These are phyloP conservation scores for Halichoeres trimaculatus DNA, from an alignment of 2,113 vertebrate species.

Conservation along the genomic window DNA sequence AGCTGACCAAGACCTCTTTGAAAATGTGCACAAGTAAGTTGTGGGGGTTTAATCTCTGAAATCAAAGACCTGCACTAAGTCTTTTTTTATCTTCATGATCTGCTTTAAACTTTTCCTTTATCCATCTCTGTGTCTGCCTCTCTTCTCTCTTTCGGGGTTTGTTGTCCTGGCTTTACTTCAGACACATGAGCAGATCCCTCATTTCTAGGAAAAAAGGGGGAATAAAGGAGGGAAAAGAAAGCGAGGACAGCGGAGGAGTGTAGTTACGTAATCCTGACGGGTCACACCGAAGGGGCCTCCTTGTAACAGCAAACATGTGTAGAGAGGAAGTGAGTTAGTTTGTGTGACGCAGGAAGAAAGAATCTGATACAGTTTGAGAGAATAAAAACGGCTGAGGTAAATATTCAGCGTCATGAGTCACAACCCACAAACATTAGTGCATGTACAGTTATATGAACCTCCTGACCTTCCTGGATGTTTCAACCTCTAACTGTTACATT, in stretches of 20 bases:
- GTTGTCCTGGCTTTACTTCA: slow-evolving; percentile 3
- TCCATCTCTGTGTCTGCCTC: background rate
- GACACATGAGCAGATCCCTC: slow-evolving; percentile 45
- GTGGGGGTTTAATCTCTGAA: background rate
- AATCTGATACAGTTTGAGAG: slow-evolving; percentile 5
- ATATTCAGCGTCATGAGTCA: background rate
- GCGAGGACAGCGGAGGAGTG: slow-evolving; percentile 16
- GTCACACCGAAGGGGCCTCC: slow-evolving; percentile 24
- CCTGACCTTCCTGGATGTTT: background rate
- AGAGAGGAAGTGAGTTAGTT: background rate
- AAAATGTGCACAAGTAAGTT: background rate
- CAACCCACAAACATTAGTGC: background rate
- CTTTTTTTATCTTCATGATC: background rate
- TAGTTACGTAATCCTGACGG: slow-evolving; percentile 52
- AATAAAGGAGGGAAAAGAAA: slow-evolving; percentile 24
- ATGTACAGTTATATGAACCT: background rate
- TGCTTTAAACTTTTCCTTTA: background rate
- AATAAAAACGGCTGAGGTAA: background rate
- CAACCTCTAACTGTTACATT: background rate
- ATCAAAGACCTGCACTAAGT: background rate
- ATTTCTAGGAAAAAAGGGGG: slow-evolving; percentile 55
- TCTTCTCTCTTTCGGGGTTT: background rate
- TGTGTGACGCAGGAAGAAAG: slow-evolving; percentile 6
- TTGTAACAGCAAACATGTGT: background rate
- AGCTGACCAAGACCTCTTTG: background rate